Conservation (phyloP, 2,113 vertebrate genomes). For the Rhizomys pruinosus region DNA sequence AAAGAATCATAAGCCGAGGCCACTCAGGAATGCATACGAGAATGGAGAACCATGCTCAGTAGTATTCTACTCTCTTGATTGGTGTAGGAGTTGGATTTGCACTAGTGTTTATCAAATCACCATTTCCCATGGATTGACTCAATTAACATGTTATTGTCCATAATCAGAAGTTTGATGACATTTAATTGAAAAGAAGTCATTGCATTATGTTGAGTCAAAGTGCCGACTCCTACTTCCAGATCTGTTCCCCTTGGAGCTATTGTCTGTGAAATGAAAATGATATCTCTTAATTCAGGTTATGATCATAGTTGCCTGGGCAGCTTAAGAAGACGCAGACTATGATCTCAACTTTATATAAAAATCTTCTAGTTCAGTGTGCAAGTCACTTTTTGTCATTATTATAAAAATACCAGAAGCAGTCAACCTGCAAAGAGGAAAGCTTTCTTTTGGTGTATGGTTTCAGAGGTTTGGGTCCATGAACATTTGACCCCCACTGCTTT, state of each 20-base stretch:
- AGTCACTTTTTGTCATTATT: not conserved
- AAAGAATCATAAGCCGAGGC: not conserved
- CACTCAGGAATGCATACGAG: not conserved
- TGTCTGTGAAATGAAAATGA: not conserved
- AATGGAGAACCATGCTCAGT: not conserved
- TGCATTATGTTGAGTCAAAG: not conserved
- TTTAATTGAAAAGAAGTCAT: constrained; percentile 16
- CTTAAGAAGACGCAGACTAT: constrained; percentile 17
- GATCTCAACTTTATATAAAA: not conserved
- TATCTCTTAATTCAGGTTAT: not conserved
- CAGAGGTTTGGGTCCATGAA: not conserved
- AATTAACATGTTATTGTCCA: not conserved
- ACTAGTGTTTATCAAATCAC: not conserved
- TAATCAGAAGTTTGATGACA: constrained; percentile 31
- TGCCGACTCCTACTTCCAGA: not conserved
- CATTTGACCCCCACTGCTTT: not conserved
- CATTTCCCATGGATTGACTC: not conserved
- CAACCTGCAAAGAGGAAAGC: not conserved
- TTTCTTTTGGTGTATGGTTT: not conserved
- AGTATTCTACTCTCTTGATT: not conserved
- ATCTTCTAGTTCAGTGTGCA: not conserved
- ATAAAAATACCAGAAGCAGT: not conserved
- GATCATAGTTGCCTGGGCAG: not conserved
- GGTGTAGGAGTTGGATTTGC: not conserved
- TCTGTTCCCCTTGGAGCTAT: constrained; percentile 6